These are phyloP conservation scores for Escarpia spicata DNA, from an alignment of 2,888 invertebrate genomes.

Conservation along the genomic window DNA sequence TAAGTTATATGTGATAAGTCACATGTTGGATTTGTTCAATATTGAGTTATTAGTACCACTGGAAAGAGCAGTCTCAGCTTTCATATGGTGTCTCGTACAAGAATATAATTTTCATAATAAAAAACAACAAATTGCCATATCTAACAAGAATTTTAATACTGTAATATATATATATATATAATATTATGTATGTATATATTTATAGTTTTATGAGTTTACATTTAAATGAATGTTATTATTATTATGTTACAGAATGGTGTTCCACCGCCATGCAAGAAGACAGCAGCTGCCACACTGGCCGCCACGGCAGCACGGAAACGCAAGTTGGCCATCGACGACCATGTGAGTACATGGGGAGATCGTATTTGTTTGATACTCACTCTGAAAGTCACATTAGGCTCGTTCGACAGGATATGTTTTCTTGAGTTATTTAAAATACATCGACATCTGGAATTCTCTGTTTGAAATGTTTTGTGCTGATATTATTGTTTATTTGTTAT, in stretches of 20 bases:
- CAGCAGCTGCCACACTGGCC: background rate
- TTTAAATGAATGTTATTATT: background rate
- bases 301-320: constrained; percentile 20
- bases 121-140: too few relatives aligned
- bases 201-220: background rate
- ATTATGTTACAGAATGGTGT: constrained; percentile 25
- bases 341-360: constrained; percentile 40
- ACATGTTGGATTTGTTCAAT: too few relatives aligned
- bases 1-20: too few relatives aligned
- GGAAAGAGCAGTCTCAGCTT: too few relatives aligned
- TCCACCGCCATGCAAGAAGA: constrained; percentile 17
- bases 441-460: too few relatives aligned
- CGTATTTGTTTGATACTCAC: background rate
- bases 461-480: background rate
- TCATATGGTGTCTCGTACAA: too few relatives aligned
- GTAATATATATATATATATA: too few relatives aligned
- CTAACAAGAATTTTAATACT: too few relatives aligned
- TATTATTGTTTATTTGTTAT: background rate
- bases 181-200: background rate
- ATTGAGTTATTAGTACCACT: too few relatives aligned
- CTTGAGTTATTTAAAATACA: background rate
- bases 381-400: background rate
- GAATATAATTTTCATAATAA: too few relatives aligned
- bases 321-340: constrained; percentile 52
- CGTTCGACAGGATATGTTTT: background rate